Evolutionary conservation across 2,888 invertebrate species (phyloP).

Genomic region (Luperina testacea): DNA sequence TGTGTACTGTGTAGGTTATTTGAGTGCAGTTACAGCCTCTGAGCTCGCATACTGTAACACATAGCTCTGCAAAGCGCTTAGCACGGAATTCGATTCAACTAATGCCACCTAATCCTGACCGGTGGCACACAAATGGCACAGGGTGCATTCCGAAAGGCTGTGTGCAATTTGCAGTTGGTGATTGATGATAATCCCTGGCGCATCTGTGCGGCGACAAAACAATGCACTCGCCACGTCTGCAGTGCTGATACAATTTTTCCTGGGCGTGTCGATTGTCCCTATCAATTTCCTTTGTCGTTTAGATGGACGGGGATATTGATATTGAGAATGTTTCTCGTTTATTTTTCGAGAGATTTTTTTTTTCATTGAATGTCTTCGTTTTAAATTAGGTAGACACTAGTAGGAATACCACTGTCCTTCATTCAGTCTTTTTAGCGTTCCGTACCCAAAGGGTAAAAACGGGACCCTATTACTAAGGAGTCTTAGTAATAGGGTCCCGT

Average conservation of each 20-base stretch:
- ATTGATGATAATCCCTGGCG: constrained; percentile 87
- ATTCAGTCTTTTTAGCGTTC: neutral
- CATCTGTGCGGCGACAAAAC: constrained; percentile 80
- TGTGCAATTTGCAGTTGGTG: constrained; percentile 86
- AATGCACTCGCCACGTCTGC: constrained; percentile 69
- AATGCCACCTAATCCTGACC: constrained; percentile 87
- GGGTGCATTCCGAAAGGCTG: constrained; percentile 85
- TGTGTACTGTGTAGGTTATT: constrained; percentile 67
- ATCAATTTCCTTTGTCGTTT: constrained; percentile 58
- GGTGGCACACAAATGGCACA: constrained; percentile 83
- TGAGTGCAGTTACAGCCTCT: constrained; percentile 72
- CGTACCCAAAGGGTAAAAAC: too few relatives aligned
- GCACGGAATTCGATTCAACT: constrained; percentile 88
- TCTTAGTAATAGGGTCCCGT: too few relatives aligned
- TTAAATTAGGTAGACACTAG: neutral
- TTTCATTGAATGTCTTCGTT: neutral
- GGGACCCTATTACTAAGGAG: too few relatives aligned
- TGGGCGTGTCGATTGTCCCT: constrained; percentile 47
- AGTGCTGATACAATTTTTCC: constrained; percentile 72
- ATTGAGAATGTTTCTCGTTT: constrained; percentile 20
- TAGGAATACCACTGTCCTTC: neutral
- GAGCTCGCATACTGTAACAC: constrained; percentile 77
- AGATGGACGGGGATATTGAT: constrained; percentile 27
- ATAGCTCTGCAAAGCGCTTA: constrained; percentile 87
- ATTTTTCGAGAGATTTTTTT: neutral